phyloP scores from a whole-genome alignment of 2,797 vertebrate species.

The Rachycentron canadum region DNA sequence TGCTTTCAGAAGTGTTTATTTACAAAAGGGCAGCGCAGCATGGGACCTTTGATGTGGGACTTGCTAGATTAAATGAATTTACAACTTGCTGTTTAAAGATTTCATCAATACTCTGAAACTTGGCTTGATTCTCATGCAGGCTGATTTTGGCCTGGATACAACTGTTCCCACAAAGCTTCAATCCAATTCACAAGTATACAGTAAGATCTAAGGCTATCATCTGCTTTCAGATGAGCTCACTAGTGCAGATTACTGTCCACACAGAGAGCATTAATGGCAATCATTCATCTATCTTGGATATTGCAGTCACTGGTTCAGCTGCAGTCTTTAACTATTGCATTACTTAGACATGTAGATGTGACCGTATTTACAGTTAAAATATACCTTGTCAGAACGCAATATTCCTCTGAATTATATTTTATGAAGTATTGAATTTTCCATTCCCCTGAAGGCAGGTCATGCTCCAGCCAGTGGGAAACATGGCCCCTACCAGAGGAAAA shows the following conservation, averaged over 20 bases:
- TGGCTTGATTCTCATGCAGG: constrained; percentile 31
- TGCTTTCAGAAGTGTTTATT: constrained; percentile 69
- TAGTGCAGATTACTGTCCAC: constrained; percentile 1
- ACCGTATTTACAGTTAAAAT: constrained; percentile 10
- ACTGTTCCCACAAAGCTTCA: constrained; percentile 20
- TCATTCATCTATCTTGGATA: constrained; percentile 14
- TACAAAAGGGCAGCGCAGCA: constrained; percentile 58
- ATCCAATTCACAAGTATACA: constrained; percentile 10
- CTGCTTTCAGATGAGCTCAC: constrained; percentile 4
- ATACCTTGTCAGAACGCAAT: neutral
- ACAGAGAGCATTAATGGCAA: constrained; percentile 12
- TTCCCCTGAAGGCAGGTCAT: constrained; percentile 4
- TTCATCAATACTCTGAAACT: constrained; percentile 54
- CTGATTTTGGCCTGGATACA: constrained; percentile 42
- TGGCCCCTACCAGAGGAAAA: constrained; percentile 21
- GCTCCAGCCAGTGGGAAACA: constrained; percentile 28
- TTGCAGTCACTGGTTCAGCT: constrained; percentile 4
- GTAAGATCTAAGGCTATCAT: constrained; percentile 10
- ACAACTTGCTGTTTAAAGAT: constrained; percentile 60
- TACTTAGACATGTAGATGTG: neutral
- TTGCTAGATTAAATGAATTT: constrained; percentile 64
- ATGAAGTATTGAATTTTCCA: neutral
- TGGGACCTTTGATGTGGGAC: constrained; percentile 49
- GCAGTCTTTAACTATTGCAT: neutral
- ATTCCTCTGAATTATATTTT: constrained; percentile 10